Evolutionary conservation across 2,797 vertebrate genomes (phyloP).

Genomic region (Gadopsis marmoratus): DNA sequence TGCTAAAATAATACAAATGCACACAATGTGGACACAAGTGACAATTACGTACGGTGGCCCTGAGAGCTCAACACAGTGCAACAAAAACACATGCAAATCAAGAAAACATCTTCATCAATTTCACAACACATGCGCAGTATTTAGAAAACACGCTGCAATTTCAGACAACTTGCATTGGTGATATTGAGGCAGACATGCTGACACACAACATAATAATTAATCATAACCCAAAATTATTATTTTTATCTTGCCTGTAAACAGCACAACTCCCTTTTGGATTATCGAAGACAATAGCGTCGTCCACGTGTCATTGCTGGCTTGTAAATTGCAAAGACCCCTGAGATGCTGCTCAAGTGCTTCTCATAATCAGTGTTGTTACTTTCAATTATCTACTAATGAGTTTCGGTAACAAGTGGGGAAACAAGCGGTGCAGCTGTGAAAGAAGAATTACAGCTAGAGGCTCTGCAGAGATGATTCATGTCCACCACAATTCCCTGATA

Average conservation of each 20-base stretch:
- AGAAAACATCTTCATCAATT: no score
- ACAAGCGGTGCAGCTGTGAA: constrained; percentile 78
- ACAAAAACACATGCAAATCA: no score
- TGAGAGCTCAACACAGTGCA: neutral
- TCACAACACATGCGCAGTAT: neutral
- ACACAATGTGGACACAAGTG: no score
- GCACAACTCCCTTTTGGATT: constrained; percentile 44
- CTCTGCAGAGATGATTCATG: constrained; percentile 47
- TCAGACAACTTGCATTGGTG: neutral
- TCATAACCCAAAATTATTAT: constrained; percentile 39
- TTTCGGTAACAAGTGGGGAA: constrained; percentile 85
- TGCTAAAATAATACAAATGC: neutral
- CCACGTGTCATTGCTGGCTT: constrained; percentile 55
- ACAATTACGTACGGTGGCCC: no score
- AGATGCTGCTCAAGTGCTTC: constrained; percentile 61
- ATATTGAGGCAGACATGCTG: constrained; percentile 33
- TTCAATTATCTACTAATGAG: constrained; percentile 88
- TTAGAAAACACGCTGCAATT: no score
- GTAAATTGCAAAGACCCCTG: constrained; percentile 70
- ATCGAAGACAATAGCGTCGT: constrained; percentile 42
- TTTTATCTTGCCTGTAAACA: constrained; percentile 46
- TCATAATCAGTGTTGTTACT: constrained; percentile 81
- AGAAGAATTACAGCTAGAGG: constrained; percentile 63
- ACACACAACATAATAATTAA: constrained; percentile 49
- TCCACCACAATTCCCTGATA: constrained; percentile 33